phyloP scores from a whole-genome alignment of 2,797 vertebrate species.

The Cottoperca gobio region DNA sequence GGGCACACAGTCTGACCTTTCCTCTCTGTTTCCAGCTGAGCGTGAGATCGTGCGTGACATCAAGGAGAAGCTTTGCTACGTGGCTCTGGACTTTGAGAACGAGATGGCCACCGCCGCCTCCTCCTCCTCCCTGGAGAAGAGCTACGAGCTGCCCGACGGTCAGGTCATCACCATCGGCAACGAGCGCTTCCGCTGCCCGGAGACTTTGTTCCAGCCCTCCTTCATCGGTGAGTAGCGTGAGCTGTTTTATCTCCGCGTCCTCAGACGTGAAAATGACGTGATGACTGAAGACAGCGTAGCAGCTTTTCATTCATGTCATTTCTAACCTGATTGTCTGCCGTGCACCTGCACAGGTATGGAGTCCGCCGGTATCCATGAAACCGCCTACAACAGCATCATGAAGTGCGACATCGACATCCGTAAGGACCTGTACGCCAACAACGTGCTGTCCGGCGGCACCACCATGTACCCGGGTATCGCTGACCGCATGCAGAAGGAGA shows the following conservation, averaged over 20 bases:
- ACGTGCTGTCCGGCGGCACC: constrained; percentile 94
- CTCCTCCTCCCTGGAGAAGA: constrained; percentile 85
- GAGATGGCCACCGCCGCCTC: constrained; percentile 86
- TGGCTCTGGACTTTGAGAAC: constrained; percentile 86
- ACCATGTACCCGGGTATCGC: constrained; percentile 97
- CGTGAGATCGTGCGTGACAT: constrained; percentile 87
- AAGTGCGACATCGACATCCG: constrained; percentile 90
- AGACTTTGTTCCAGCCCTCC: constrained; percentile 94
- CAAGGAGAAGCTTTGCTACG: constrained; percentile 86
- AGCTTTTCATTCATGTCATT: neutral
- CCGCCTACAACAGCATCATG: constrained; percentile 85
- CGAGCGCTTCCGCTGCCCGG: constrained; percentile 94
- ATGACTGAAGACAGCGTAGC: neutral
- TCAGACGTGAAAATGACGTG: neutral
- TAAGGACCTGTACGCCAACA: constrained; percentile 96
- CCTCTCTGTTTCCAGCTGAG: constrained; percentile 72
- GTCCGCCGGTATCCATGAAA: constrained; percentile 82
- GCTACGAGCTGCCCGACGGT: constrained; percentile 91
- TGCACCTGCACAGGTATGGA: constrained; percentile 78
- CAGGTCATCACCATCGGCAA: constrained; percentile 98
- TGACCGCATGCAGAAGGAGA: constrained; percentile 96
- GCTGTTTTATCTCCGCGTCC: neutral
- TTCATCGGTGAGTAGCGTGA: constrained; percentile 84
- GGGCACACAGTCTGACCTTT: neutral
- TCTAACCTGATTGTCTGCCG: neutral